These are phyloP conservation scores for Caenorhabditis brenneri DNA, from an alignment of 1,140 invertebrate genomes.

Conservation along the genomic window DNA sequence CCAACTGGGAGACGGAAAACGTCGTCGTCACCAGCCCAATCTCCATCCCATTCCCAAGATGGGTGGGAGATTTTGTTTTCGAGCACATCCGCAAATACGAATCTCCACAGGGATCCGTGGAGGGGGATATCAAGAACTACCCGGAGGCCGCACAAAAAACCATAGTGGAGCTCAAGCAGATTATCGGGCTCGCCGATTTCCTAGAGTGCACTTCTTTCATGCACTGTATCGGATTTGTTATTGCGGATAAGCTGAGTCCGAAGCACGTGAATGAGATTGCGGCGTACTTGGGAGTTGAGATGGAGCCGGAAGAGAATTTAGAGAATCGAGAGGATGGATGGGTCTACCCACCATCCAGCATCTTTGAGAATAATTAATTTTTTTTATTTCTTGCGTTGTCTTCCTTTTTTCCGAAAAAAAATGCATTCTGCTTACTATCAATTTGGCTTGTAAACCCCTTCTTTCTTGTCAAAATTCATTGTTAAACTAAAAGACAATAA, in stretches of 20 bases:
- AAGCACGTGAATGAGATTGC: background rate
- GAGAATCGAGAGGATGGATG: background rate
- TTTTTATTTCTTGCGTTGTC: no score
- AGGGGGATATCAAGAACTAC: background rate
- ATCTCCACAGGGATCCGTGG: background rate
- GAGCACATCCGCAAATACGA: background rate
- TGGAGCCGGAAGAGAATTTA: background rate
- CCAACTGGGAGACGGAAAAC: background rate
- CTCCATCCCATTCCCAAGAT: background rate
- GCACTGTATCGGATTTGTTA: background rate
- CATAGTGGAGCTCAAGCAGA: background rate
- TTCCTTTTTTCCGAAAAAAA: no score
- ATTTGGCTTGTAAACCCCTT: no score
- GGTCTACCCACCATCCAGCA: background rate
- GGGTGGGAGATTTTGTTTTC: background rate
- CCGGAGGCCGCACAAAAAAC: background rate
- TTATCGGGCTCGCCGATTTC: background rate
- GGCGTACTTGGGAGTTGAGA: background rate
- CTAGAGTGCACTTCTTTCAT: background rate
- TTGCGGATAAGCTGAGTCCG: background rate
- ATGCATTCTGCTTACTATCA: no score
- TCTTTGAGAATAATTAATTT: background rate
- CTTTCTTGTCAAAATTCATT: no score
- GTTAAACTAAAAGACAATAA: no score
- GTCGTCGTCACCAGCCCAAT: background rate